Percentiles rank a stretch among this genome's conserved stretches.
Conservation (phyloP, 2,888 invertebrate genomes). For the Ectropis crepuscularia region DNA sequence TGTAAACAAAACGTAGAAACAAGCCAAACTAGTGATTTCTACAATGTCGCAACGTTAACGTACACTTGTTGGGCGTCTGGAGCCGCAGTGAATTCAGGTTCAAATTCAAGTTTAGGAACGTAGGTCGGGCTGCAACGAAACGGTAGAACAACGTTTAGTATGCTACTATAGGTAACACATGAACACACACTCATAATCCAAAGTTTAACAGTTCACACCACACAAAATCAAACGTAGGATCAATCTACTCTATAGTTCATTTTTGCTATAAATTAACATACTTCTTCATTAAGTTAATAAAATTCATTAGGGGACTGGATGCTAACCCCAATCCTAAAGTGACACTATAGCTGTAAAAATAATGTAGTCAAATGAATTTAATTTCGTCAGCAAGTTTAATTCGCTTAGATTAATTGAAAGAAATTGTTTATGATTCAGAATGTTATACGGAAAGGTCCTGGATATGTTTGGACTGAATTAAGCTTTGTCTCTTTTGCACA, state of each 20-base stretch:
- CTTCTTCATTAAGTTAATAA: too few relatives aligned
- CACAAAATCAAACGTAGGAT: constrained; percentile 3
- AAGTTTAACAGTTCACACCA: neutral
- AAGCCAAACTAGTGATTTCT: constrained; percentile 78
- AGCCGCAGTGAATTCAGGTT: constrained; percentile 96
- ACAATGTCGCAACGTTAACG: constrained; percentile 81
- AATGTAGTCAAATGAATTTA: too few relatives aligned
- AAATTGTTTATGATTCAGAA: too few relatives aligned
- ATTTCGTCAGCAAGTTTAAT: too few relatives aligned
- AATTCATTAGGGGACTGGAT: too few relatives aligned
- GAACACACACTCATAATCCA: constrained; percentile 15
- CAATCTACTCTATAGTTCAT: neutral
- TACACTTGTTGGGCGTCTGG: constrained; percentile 95
- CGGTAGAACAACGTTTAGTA: constrained; percentile 61
- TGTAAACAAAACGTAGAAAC: constrained; percentile 54
- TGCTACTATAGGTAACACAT: constrained; percentile 36
- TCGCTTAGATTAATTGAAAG: too few relatives aligned
- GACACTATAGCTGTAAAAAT: too few relatives aligned
- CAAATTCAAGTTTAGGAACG: constrained; percentile 98
- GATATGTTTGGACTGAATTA: too few relatives aligned
- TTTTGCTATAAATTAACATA: too few relatives aligned
- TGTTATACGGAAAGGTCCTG: too few relatives aligned
- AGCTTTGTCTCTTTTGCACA: too few relatives aligned
- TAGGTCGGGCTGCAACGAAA: constrained; percentile 96
- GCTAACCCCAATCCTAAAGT: too few relatives aligned